A percentile compares a stretch with the other conserved stretches of the same genome.
phyloP scores from a whole-genome alignment of 2,888 invertebrate genomes.

The Oligia fasciuncula region DNA sequence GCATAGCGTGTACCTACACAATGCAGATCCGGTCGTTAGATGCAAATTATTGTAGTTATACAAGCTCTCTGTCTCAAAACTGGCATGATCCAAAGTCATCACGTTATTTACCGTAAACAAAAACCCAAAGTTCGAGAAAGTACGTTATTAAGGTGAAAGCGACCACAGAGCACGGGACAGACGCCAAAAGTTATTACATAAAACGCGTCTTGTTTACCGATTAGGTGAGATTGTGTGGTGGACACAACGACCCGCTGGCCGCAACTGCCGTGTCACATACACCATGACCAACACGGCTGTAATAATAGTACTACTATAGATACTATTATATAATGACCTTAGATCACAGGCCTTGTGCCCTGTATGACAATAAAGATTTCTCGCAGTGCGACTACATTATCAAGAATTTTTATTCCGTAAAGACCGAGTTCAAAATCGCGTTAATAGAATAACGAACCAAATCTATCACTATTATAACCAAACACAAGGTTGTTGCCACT shows the following conservation, averaged over 20 bases:
- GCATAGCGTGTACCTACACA: constrained; percentile 38
- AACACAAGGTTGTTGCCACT: constrained; percentile 33
- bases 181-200: constrained; percentile 83
- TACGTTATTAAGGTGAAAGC: constrained; percentile 84
- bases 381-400: neutral
- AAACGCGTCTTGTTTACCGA: constrained; percentile 81
- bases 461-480: neutral
- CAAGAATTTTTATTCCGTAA: neutral
- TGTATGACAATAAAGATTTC: constrained; percentile 15
- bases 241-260: constrained; percentile 60
- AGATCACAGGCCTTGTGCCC: neutral
- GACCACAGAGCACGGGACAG: constrained; percentile 75
- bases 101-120: constrained; percentile 64
- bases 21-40: constrained; percentile 61
- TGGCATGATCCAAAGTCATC: constrained; percentile 60
- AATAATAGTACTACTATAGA: neutral
- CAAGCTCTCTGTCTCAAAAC: constrained; percentile 41
- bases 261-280: constrained; percentile 43
- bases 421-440: neutral
- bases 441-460: neutral
- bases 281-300: neutral
- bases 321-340: neutral
- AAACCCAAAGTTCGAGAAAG: constrained; percentile 84
- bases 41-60: constrained; percentile 55
- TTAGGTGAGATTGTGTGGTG: constrained; percentile 78